phyloP scores from a whole-genome alignment of 2,113 vertebrate species.

The Galemys pyrenaicus region DNA sequence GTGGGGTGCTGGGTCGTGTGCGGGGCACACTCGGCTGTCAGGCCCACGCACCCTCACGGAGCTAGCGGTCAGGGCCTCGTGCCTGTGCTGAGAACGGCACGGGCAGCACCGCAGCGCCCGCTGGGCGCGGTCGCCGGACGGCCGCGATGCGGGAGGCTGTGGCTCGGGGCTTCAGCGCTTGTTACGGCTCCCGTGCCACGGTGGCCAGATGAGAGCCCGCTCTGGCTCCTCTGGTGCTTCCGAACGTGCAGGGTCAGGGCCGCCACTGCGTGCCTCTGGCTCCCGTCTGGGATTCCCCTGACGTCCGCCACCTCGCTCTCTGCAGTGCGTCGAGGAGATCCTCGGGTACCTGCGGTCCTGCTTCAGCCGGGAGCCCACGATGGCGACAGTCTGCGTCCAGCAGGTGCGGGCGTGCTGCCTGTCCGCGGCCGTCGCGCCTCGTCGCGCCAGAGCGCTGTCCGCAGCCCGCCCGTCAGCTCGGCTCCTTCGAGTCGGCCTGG shows the following conservation, averaged over 20 bases:
- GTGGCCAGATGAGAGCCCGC: neutral
- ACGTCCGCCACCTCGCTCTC: neutral
- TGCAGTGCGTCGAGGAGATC: constrained; percentile 98
- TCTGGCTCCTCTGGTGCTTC: neutral
- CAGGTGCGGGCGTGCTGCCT: constrained; percentile 87
- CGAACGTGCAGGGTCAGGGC: accelerated
- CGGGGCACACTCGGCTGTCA: too few relatives aligned
- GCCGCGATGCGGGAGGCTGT: too few relatives aligned
- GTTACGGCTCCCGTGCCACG: neutral
- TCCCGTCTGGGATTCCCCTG: neutral
- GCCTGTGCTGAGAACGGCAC: too few relatives aligned
- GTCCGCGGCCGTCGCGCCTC: neutral
- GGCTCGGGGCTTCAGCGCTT: neutral
- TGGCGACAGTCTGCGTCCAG: constrained; percentile 97
- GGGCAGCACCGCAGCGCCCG: too few relatives aligned
- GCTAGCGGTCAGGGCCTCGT: too few relatives aligned
- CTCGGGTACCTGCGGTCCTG: constrained; percentile 96
- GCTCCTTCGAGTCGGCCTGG: too few relatives aligned
- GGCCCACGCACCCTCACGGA: too few relatives aligned
- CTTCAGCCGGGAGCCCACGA: constrained; percentile 95
- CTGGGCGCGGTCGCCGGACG: too few relatives aligned
- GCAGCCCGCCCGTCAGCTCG: too few relatives aligned
- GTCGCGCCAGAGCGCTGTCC: too few relatives aligned
- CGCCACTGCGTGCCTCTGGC: neutral
- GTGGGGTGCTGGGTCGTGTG: too few relatives aligned